Base-by-base conservation (phyloP, 2,888 invertebrate genomes). In the Nomada lathburiana region DNA sequence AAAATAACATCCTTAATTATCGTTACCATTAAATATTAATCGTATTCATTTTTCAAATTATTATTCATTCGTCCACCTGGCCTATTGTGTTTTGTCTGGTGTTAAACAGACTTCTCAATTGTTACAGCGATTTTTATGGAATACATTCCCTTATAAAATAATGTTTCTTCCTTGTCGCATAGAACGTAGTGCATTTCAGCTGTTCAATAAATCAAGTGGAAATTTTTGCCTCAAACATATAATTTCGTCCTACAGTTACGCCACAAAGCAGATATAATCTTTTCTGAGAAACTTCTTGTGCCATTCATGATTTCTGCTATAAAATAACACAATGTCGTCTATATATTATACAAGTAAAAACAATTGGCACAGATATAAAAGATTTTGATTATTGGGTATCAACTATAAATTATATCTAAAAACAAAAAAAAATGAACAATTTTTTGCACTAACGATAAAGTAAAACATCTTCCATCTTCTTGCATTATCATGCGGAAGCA, bases 71-170 rank as follows among this genome's bases (percentile, higher is more conserved):
- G 87, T 91, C 89, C 90, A 90, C 83, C 86, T 90, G 91, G 89
- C 89, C 89, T 91, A 84, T 88, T 84, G 84, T 78, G 78, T 72
- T 60, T 83, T 64, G 73, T 76, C 79, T 73, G 83, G 20, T 53
- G 29, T 84, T 82, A 83, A 76, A 86, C 80, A 76, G 76, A 86
- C 64, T 70, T 82, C 75, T 78, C 89, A 36, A 86, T 88, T 88
- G 86, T 89, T 91, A 89, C 90, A 90, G 86, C 89, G 86, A 55
- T 85, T 77, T 86, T 89, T 89, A 76, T 10, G 88, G 89, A 90
- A 88, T 91, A 91, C 86, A 89, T 80, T 87, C 88, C 91, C 92
- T 92, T 92, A 92, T 92, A 92, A 93, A 93, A 93, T 92, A 92
- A 92, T 86, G 89, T 91, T 91, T 92, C 81, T 80, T 87, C 76